phyloP scores from a whole-genome alignment of 1,140 invertebrate genomes.

The Aleiodes sp. region DNA sequence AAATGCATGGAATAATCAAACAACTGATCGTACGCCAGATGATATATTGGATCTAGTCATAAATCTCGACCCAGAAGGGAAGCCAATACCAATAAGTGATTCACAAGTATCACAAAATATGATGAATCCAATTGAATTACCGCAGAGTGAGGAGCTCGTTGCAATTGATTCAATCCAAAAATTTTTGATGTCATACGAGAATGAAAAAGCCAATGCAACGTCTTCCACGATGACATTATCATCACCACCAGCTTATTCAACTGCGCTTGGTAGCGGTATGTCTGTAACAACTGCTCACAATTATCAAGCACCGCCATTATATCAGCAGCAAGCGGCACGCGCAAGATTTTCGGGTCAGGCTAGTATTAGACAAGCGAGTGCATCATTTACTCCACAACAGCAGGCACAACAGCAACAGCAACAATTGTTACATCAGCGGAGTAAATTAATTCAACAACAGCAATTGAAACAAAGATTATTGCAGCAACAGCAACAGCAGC shows the following conservation, averaged over 20 bases:
- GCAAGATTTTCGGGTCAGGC: slow-evolving; percentile 57
- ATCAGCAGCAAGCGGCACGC: slow-evolving; percentile 60
- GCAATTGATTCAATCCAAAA: slow-evolving; percentile 87
- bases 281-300: slow-evolving; percentile 61
- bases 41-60: slow-evolving; percentile 87
- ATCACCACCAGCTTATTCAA: slow-evolving; percentile 73
- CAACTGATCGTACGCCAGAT: slow-evolving; percentile 78
- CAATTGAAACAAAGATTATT: slow-evolving; percentile 57
- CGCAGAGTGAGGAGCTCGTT: slow-evolving; percentile 79
- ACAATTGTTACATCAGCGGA: slow-evolving; percentile 52
- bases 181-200: slow-evolving; percentile 86
- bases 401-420: slow-evolving; percentile 61
- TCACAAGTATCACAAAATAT: slow-evolving; percentile 63
- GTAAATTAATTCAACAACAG: slow-evolving; percentile 59
- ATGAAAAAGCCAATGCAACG: slow-evolving; percentile 70
- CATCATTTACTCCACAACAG: slow-evolving; percentile 58
- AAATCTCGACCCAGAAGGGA: slow-evolving; percentile 76
- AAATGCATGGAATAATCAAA: slow-evolving; percentile 59
- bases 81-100: slow-evolving; percentile 45
- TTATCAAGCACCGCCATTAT: slow-evolving; percentile 66
- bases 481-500: slow-evolving; percentile 78
- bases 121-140: slow-evolving; percentile 62
- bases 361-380: slow-evolving; percentile 50
- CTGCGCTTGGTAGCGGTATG: slow-evolving; percentile 60
- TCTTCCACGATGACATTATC: slow-evolving; percentile 71